Evolutionary conservation across 2,888 invertebrate species (phyloP), one percentile per base, ranked within the genome.

Genomic region (Lasioglossum calceatum): DNA sequence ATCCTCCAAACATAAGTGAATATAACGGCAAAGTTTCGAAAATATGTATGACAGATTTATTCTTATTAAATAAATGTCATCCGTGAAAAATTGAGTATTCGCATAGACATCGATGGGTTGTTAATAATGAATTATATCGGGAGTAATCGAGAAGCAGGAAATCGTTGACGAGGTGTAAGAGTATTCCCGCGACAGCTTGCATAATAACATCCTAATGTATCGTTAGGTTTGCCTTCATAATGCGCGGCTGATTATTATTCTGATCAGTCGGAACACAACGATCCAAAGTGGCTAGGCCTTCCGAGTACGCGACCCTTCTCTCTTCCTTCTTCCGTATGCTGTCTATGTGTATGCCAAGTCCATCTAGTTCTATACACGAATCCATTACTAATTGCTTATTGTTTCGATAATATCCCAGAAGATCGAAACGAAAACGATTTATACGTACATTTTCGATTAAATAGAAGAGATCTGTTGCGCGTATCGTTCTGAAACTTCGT

Each of bases 251-350:
- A 64, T 89, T 87, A 82, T 88, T 87, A 89, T 89, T 88, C 87
- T 39, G 79, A 87, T 88, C 84, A 82, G 77, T 77, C 78, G n/a
- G 82, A 86, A 84, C 84, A 23, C 58, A 84, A 85, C 87, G 85
- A 84, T 85, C 61, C 84, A 73, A 79, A 58, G 72, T 54, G 77
- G 77, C 76, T 79, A 84, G 58, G 75, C 78, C 85, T 88, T 86
- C 81, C 85, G 82, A 87, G 82, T 54, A 58, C 75, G 72, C 79
- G 54, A 72, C 72, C 74, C 54, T 82, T 86, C 81, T 86, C 81
- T 86, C 89, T 89, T 89, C 87, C 89, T 82, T 74, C 83, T 89
- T 89, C 89, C 89, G 89, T 50, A 81, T 82, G 61, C 85, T 80
- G 67, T 77, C 39, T 67, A 64, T 75, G 54, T 39, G 58, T 83